phyloP scores from a whole-genome alignment of 2,113 vertebrate genomes.

The Oreochromis niloticus region DNA sequence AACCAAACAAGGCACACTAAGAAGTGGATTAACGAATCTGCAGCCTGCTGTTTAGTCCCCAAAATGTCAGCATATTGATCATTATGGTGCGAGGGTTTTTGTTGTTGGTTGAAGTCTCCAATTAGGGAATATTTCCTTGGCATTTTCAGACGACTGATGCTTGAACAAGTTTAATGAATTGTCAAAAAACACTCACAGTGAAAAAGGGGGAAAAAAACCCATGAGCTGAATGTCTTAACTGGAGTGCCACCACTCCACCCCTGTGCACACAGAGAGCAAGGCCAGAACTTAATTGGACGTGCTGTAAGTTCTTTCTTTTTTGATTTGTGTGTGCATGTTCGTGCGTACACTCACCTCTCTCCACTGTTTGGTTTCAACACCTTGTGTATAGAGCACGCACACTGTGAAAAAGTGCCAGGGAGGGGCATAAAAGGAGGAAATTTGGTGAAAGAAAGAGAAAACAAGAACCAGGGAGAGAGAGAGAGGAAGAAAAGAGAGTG shows the following conservation, averaged over 20 bases:
- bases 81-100: not conserved
- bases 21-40: not conserved
- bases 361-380: constrained; percentile 90
- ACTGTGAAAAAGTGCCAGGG: constrained; percentile 68
- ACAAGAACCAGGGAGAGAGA: not conserved
- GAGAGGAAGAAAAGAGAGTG: not conserved
- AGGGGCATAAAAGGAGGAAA: not conserved
- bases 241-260: not conserved
- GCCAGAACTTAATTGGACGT: constrained; percentile 1
- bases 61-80: constrained; percentile 39
- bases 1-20: not conserved
- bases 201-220: not conserved
- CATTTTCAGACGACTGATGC: constrained; percentile 16
- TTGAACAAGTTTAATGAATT: constrained; percentile 12
- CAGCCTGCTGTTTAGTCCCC: not conserved
- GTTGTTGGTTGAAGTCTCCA: constrained; percentile 4
- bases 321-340: not conserved
- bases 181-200: not conserved
- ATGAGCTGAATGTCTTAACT: not conserved
- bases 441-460: not conserved
- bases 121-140: constrained; percentile 16
- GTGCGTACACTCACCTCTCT: constrained; percentile 77
- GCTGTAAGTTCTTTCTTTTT: not conserved
- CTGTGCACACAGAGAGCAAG: not conserved
- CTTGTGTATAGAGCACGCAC: constrained; percentile 90